phyloP scores from a whole-genome alignment of 2,888 invertebrate species.

The Nemotelus pantherinus region DNA sequence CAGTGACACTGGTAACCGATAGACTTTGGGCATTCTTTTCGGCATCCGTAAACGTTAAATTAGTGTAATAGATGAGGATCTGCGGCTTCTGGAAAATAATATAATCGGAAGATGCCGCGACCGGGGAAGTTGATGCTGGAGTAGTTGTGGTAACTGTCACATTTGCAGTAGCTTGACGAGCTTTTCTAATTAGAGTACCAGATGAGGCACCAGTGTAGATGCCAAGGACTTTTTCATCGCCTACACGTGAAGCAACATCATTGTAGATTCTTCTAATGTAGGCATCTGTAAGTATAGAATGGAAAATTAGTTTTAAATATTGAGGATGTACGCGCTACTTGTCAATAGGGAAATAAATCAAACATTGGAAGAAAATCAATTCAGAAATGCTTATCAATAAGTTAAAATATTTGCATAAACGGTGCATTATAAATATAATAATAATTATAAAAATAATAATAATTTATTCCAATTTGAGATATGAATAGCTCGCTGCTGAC shows the following conservation, averaged over 20 bases:
- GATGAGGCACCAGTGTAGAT: constrained; percentile 51
- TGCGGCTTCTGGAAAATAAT: not conserved
- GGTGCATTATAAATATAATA: too few relatives aligned
- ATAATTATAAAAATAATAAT: too few relatives aligned
- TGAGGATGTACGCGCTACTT: too few relatives aligned
- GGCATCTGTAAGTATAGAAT: constrained; percentile 59
- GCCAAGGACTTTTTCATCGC: constrained; percentile 49
- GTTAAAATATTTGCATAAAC: too few relatives aligned
- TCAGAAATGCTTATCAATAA: too few relatives aligned
- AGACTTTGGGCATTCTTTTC: not conserved
- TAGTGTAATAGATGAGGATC: constrained; percentile 19
- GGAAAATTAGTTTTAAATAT: too few relatives aligned
- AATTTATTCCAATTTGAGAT: too few relatives aligned
- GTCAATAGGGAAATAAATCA: too few relatives aligned
- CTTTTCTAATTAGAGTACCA: constrained; percentile 15
- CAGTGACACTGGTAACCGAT: constrained; percentile 48
- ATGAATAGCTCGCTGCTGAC: too few relatives aligned
- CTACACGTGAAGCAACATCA: constrained; percentile 62
- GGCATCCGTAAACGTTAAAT: not conserved
- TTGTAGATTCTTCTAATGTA: constrained; percentile 69
- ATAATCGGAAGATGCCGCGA: not conserved
- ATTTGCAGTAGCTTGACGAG: constrained; percentile 27
- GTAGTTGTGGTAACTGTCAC: not conserved
- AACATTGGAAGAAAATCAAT: too few relatives aligned
- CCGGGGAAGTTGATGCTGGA: not conserved